Percentiles rank a stretch among this genome's conserved stretches.
These are phyloP conservation scores for Silurus lanzhouensis DNA, from an alignment of 2,797 vertebrate species.

Conservation along the genomic window DNA sequence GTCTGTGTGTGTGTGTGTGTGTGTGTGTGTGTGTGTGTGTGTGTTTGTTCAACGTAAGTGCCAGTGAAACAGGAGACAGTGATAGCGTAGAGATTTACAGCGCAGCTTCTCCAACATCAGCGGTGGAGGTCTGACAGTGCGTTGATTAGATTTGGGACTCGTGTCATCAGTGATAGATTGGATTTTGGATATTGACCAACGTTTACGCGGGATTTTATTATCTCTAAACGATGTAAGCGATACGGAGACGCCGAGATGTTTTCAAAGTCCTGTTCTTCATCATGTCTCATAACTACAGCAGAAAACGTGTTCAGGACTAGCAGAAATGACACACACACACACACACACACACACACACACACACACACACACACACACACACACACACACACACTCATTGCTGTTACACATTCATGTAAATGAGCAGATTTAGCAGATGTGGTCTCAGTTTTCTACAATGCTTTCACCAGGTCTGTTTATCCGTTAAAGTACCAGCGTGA, in stretches of 20 bases:
- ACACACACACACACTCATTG: too few relatives aligned
- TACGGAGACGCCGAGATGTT: background rate
- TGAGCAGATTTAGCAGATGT: too few relatives aligned
- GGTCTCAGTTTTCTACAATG: too few relatives aligned
- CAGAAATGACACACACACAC: background rate
- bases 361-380: too few relatives aligned
- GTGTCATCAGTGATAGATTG: conserved; percentile 7
- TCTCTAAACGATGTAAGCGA: conserved; percentile 13
- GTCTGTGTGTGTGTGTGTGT: conserved; percentile 14
- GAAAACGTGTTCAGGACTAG: background rate
- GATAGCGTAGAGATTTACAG: conserved; percentile 4
- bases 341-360: too few relatives aligned
- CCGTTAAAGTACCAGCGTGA: too few relatives aligned
- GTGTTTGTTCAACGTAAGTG: background rate
- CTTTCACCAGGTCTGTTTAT: too few relatives aligned
- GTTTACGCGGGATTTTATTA: conserved; percentile 35
- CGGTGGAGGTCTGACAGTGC: background rate
- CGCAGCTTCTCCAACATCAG: background rate
- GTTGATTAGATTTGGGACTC: conserved; percentile 36
- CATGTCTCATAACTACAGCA: conserved; percentile 2
- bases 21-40: background rate
- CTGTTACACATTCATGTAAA: too few relatives aligned
- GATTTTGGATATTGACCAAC: conserved; percentile 25
- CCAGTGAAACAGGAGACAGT: background rate
- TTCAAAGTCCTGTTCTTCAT: conserved; percentile 16